Evolutionary conservation across 1,140 invertebrate species (phyloP).

Genomic region (Himalopsyche phryganea): DNA sequence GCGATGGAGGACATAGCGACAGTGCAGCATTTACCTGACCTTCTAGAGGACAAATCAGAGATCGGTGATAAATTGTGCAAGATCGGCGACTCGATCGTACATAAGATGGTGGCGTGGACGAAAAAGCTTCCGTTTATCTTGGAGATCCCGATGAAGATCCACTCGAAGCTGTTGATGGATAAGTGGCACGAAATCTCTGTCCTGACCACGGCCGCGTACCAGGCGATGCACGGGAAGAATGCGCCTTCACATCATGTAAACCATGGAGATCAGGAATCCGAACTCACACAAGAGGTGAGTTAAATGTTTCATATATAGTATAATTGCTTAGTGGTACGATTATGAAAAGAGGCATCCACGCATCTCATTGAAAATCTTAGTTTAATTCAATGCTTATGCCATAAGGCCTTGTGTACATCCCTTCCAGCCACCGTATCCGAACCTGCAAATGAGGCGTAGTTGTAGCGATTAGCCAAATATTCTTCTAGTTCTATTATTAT

Average conservation of each 20-base stretch:
- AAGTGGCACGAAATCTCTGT: constrained; percentile 97
- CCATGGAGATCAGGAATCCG: constrained; percentile 57
- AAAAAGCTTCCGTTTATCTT: constrained; percentile 94
- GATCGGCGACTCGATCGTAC: constrained; percentile 93
- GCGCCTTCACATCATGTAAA: constrained; percentile 48
- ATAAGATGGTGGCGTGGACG: constrained; percentile 97
- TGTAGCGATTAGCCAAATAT: too few relatives aligned
- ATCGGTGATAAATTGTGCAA: constrained; percentile 89
- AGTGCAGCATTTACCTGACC: constrained; percentile 82
- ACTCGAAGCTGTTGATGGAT: constrained; percentile 91
- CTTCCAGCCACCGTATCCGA: too few relatives aligned
- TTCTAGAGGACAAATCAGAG: constrained; percentile 86
- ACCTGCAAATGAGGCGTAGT: too few relatives aligned
- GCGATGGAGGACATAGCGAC: constrained; percentile 94
- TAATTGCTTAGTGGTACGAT: too few relatives aligned
- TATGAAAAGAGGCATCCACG: too few relatives aligned
- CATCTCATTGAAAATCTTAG: too few relatives aligned
- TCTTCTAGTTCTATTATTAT: too few relatives aligned
- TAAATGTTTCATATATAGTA: too few relatives aligned
- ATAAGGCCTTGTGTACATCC: too few relatives aligned
- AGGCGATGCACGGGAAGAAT: constrained; percentile 78
- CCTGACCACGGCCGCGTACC: constrained; percentile 88
- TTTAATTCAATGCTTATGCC: too few relatives aligned
- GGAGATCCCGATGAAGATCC: constrained; percentile 90
- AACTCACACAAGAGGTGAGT: constrained; percentile 73